Conservation (phyloP, 2,888 invertebrate genomes). For the Craniophora ligustri region DNA sequence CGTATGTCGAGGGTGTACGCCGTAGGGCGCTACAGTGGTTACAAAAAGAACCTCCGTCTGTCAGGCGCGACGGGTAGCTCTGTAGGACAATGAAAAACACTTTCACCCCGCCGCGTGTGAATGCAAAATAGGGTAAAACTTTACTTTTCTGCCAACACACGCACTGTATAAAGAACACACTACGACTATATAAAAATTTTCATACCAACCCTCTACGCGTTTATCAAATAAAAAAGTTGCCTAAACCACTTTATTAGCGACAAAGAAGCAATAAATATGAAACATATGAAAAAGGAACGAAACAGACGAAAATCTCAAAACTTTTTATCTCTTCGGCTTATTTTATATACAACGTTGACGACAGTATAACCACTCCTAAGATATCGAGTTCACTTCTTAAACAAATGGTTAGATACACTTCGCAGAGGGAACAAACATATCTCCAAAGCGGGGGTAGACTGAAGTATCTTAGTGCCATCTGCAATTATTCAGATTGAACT, state of each 20-base stretch:
- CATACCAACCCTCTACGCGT: slow-evolving; percentile 64
- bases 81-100: slow-evolving; percentile 82
- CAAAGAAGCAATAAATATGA: slow-evolving; percentile 47
- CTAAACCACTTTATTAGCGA: slow-evolving; percentile 52
- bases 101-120: slow-evolving; percentile 74
- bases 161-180: slow-evolving; percentile 60
- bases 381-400: slow-evolving; percentile 32
- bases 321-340: slow-evolving; percentile 40
- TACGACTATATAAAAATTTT: slow-evolving; percentile 63
- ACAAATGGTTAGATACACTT: slow-evolving; percentile 36
- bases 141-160: slow-evolving; percentile 57
- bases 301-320: slow-evolving; percentile 40
- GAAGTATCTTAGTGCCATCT: slow-evolving; percentile 55
- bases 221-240: slow-evolving; percentile 70
- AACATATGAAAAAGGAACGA: slow-evolving; percentile 48
- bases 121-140: slow-evolving; percentile 77
- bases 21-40: slow-evolving; percentile 52
- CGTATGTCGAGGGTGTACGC: slow-evolving; percentile 53
- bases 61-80: slow-evolving; percentile 67
- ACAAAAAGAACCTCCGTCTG: slow-evolving; percentile 74
- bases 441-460: slow-evolving; percentile 26
- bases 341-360: slow-evolving; percentile 40
- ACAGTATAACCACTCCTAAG: slow-evolving; percentile 15
- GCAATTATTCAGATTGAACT: slow-evolving; percentile 80
- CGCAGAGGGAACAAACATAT: slow-evolving; percentile 33